Evolutionary conservation across 2,797 vertebrate species (phyloP), one percentile per base, ranked within the genome.

Genomic region (Gouania willdenowi): DNA sequence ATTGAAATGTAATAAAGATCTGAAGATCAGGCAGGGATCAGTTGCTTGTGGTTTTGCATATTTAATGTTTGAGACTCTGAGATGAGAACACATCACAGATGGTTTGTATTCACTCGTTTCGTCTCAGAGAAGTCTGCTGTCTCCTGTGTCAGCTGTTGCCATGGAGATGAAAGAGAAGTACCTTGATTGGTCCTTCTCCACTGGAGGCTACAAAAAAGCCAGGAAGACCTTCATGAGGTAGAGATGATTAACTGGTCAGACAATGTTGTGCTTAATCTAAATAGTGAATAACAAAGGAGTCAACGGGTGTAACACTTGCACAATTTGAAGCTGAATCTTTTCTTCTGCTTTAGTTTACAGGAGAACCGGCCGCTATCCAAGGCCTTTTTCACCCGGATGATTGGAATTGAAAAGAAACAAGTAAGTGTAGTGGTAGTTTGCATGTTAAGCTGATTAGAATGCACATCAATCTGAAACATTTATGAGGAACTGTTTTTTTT

Each of bases 401-500:
- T 97, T 34, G 56, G 90, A 43, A 92, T 97, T 8, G 95, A 98
- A 85, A 97, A 94, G 54, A 83, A 95, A 15, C 94, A 95, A 72
- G 96, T 99, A 76, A 70, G 84, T 67, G 28, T 9, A 16, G 5
- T n/a, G n/a, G n/a, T n/a, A n/a, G n/a, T n/a, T n/a, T n/a, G n/a
- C n/a, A n/a, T n/a, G n/a, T n/a, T n/a, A n/a, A n/a, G n/a, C n/a
- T n/a, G n/a, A n/a, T n/a, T n/a, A n/a, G n/a, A n/a, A n/a, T n/a
- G n/a, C 27, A 21, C 1, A 8, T 20, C 4, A 1, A 1, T 21
- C 22, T 31, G 11, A 30, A 9, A 30, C 29, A n/a, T n/a, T n/a
- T n/a, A n/a, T n/a, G n/a, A n/a, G 7, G 1, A 5, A n/a, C 8
- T 6, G 1, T 6, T 11, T n/a, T n/a, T n/a, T n/a, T n/a, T n/a